Conservation (phyloP, 1,140 invertebrate species). For the Euborellia annulipes region DNA sequence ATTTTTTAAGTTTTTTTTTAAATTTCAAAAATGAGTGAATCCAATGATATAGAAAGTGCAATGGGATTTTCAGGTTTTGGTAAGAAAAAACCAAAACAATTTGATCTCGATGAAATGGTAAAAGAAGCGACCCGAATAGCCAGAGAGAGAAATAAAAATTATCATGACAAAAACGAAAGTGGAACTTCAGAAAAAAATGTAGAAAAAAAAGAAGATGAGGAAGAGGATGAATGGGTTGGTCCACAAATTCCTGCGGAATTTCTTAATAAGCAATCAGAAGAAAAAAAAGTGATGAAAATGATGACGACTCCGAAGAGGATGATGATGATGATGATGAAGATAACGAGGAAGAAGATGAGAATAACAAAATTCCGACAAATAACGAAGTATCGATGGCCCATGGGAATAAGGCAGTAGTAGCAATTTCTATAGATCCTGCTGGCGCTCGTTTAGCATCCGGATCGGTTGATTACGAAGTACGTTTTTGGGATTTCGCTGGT, state of each 20-base stretch:
- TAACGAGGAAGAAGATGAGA: slow-evolving; percentile 34
- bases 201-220: slow-evolving; percentile 20
- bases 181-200: slow-evolving; percentile 18
- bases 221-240: slow-evolving; percentile 39
- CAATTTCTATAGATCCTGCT: slow-evolving; percentile 77
- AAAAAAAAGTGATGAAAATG: slow-evolving; percentile 20
- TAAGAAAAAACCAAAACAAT: slow-evolving; percentile 53
- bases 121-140: slow-evolving; percentile 29
- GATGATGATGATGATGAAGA: slow-evolving; percentile 36
- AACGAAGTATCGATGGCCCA: slow-evolving; percentile 73
- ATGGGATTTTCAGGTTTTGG: slow-evolving; percentile 65
- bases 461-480: slow-evolving; percentile 87
- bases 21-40: too few relatives aligned
- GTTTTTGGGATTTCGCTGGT: slow-evolving; percentile 95
- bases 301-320: slow-evolving; percentile 18
- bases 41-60: slow-evolving; percentile 43
- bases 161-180: slow-evolving; percentile 24
- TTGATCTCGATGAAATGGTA: slow-evolving; percentile 42
- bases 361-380: slow-evolving; percentile 55
- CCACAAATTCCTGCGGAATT: slow-evolving; percentile 33
- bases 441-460: slow-evolving; percentile 87
- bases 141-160: slow-evolving; percentile 15
- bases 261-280: slow-evolving; percentile 9
- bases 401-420: slow-evolving; percentile 71
- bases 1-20: too few relatives aligned